Percentiles rank a stretch among this genome's conserved stretches.
phyloP scores from a whole-genome alignment of 2,113 vertebrate genomes.

The Potamarius usumacintae region DNA sequence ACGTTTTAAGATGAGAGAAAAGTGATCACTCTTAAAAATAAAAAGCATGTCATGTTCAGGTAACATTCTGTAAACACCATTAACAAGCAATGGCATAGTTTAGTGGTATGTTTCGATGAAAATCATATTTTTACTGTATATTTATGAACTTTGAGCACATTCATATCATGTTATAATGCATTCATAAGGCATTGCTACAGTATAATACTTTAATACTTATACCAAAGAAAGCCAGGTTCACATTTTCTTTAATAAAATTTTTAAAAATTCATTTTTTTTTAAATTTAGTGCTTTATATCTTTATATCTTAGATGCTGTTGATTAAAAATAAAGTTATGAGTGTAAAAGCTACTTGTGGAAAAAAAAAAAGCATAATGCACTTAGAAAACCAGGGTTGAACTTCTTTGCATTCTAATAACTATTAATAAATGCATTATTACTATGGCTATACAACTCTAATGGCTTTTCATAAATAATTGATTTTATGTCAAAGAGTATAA shows the following conservation, averaged over 20 bases:
- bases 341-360: not conserved
- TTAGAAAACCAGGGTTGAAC: not conserved
- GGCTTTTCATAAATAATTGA: not conserved
- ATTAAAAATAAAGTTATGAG: not conserved
- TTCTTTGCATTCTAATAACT: not conserved
- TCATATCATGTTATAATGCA: constrained; percentile 17
- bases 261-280: too few species aligned
- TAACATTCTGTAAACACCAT: not conserved
- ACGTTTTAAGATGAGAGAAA: too few species aligned
- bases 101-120: not conserved
- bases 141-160: not conserved
- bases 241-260: not conserved
- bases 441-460: not conserved
- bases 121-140: not conserved
- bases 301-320: not conserved
- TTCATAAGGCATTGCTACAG: not conserved
- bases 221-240: not conserved
- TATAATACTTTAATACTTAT: not conserved
- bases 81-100: not conserved
- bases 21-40: not conserved
- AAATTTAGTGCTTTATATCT: not conserved
- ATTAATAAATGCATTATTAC: constrained; percentile 4
- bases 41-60: not conserved
- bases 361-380: not conserved
- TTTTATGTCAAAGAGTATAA: not conserved